Conservation (phyloP, 2,888 invertebrate species). For the Ametastegia equiseti region DNA sequence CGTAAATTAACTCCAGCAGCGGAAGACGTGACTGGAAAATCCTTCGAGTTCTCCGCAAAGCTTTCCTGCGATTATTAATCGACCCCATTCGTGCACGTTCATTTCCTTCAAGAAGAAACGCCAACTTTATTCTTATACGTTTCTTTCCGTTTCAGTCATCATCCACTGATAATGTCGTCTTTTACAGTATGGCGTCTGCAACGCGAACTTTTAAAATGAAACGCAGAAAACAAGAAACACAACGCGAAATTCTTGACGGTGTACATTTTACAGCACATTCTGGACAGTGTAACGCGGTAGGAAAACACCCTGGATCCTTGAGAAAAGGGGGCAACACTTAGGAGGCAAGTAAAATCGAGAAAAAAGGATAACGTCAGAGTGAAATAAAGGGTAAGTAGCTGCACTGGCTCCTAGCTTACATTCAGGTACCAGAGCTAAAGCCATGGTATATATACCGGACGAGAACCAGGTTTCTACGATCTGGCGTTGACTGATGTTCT, state of each 20-base stretch:
- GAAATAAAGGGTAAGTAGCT: conserved; percentile 25
- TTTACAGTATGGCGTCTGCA: too few relatives aligned
- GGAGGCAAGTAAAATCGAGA: not conserved
- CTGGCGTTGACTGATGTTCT: conserved; percentile 71
- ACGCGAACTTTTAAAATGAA: too few relatives aligned
- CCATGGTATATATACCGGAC: not conserved
- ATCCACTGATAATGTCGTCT: too few relatives aligned
- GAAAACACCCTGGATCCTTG: too few relatives aligned
- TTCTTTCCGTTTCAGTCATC: conserved; percentile 56
- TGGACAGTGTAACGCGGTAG: too few relatives aligned
- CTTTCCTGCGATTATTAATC: conserved; percentile 74
- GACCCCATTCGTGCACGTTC: conserved; percentile 62
- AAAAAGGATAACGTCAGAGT: not conserved
- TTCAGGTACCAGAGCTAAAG: conserved; percentile 6
- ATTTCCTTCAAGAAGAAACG: not conserved
- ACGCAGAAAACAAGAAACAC: too few relatives aligned
- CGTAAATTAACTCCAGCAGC: conserved; percentile 74
- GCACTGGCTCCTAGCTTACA: conserved; percentile 33
- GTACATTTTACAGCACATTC: too few relatives aligned
- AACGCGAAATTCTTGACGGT: too few relatives aligned
- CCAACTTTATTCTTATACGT: conserved; percentile 53
- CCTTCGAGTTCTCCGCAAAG: conserved; percentile 65
- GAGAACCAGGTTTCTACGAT: conserved; percentile 36
- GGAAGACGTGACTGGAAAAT: conserved; percentile 75
- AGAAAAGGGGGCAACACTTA: not conserved